A percentile compares a stretch with the other conserved stretches of the same genome.
These are phyloP conservation scores for Petrophora chlorosata DNA, from an alignment of 2,888 invertebrate species.

Conservation along the genomic window DNA sequence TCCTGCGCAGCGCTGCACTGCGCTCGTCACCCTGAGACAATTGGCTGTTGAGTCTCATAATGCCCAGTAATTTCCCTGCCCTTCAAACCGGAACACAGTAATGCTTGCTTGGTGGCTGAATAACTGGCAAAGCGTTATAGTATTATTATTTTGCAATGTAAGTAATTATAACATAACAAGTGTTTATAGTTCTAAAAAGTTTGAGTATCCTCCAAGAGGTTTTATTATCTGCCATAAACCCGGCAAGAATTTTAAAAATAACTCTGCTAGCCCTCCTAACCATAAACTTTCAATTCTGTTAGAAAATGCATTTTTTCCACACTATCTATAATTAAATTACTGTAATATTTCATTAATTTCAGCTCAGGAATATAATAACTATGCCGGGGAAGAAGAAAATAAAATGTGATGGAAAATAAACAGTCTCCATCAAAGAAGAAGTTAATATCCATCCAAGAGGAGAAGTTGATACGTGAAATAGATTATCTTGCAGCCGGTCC, in stretches of 20 bases:
- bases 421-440: slow-evolving; percentile 70
- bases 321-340: slow-evolving; percentile 49
- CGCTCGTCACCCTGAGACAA: no score
- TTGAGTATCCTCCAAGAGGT: no score
- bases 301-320: slow-evolving; percentile 54
- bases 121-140: no score
- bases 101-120: no score
- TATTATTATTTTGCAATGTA: no score
- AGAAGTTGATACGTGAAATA: slow-evolving; percentile 65
- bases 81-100: no score
- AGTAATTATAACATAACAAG: no score
- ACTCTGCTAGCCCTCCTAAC: slow-evolving; percentile 35
- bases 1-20: no score
- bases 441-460: slow-evolving; percentile 67
- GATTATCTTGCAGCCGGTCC: slow-evolving; percentile 50
- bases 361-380: slow-evolving; percentile 56
- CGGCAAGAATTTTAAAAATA: slow-evolving; percentile 42
- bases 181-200: no score
- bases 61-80: no score
- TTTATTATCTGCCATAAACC: slow-evolving; percentile 35
- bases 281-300: slow-evolving; percentile 45
- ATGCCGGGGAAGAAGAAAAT: slow-evolving; percentile 73
- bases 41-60: no score
- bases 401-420: slow-evolving; percentile 81
- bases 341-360: slow-evolving; percentile 43